Percentiles rank a stretch among this genome's conserved stretches.
Conservation (phyloP, 2,888 invertebrate species). For the Eupeodes latifasciatus region DNA sequence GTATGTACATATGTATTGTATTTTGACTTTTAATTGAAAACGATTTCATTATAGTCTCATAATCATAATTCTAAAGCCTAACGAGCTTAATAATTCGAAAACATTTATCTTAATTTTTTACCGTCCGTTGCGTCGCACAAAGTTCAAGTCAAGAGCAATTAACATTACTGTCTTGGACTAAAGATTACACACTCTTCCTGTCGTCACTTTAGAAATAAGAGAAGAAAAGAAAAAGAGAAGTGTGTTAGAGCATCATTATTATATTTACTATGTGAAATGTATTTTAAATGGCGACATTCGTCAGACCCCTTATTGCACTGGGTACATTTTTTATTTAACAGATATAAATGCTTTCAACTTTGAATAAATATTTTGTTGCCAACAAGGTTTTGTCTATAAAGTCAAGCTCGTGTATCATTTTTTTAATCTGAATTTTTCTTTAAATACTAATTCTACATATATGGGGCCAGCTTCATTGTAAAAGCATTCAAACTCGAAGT, state of each 20-base stretch:
- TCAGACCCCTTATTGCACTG: not conserved
- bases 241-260: not conserved
- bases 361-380: constrained; percentile 14
- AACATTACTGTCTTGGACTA: constrained; percentile 36
- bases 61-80: constrained; percentile 7
- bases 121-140: not conserved
- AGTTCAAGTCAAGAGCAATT: constrained; percentile 32
- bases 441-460: not conserved
- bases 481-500: constrained; percentile 39
- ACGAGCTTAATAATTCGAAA: not conserved
- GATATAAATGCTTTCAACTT: constrained; percentile 9
- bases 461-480: not conserved
- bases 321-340: not conserved
- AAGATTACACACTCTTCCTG: constrained; percentile 28
- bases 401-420: not conserved
- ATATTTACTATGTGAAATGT: not conserved
- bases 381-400: constrained; percentile 2
- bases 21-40: constrained; percentile 27
- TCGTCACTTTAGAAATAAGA: not conserved
- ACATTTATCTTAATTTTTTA: constrained; percentile 30
- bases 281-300: not conserved
- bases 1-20: not conserved
- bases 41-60: constrained; percentile 11
- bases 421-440: not conserved
- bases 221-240: not conserved